Percentiles rank a stretch among this genome's conserved stretches.
Conservation (phyloP, 1,140 invertebrate species). For the Saccostrea cuccullata region DNA sequence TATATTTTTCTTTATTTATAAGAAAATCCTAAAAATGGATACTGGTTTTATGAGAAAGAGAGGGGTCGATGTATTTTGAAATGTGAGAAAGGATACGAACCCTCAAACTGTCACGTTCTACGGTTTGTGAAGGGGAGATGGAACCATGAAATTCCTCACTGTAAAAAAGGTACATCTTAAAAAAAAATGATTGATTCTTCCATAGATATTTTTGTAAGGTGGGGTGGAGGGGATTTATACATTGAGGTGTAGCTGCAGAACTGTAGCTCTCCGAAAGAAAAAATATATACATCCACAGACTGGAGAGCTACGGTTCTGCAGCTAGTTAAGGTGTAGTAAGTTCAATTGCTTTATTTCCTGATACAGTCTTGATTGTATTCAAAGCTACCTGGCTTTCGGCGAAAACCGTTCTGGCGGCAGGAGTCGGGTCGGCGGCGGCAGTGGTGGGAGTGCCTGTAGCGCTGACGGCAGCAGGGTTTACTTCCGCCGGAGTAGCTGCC, state of each 20-base stretch:
- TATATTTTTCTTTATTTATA: neutral
- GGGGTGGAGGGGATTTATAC: neutral
- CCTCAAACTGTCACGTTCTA: neutral
- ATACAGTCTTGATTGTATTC: neutral
- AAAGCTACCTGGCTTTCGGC: neutral
- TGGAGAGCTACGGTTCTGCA: neutral
- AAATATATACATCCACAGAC: no score
- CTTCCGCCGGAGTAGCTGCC: conserved; percentile 16
- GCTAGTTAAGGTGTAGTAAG: neutral
- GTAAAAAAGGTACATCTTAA: neutral
- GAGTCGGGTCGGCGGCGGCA: neutral
- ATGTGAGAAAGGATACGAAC: neutral
- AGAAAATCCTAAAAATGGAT: neutral
- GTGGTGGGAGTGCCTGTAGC: neutral
- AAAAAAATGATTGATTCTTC: neutral
- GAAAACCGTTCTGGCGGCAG: neutral
- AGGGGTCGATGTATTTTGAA: neutral
- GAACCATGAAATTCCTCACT: conserved; percentile 7
- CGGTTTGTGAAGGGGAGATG: neutral
- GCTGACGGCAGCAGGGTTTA: neutral
- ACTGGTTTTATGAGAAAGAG: neutral
- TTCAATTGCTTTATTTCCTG: no score
- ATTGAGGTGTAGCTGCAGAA: no score
- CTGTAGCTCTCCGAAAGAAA: no score
- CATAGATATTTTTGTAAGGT: neutral